Evolutionary conservation across 2,888 invertebrate species (phyloP).

Genomic region (Stictocephala bisonia): DNA sequence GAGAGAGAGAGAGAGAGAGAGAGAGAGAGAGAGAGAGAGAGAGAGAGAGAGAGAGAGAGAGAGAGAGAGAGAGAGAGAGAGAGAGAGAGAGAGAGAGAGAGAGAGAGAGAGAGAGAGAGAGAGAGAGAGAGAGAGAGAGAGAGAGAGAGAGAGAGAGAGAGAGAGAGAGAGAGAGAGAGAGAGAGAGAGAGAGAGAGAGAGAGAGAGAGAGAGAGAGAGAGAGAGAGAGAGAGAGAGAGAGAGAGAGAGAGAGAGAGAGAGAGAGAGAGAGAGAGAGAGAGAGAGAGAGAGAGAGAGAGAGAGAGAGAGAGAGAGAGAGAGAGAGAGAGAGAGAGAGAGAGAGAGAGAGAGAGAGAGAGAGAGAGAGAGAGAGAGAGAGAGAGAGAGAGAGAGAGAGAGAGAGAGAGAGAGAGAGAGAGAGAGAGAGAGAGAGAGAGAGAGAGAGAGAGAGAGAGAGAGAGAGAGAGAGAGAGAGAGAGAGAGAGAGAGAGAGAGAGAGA

Average conservation of each 20-base stretch:
- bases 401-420: not conserved
- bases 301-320: not conserved
- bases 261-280: not conserved
- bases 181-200: not conserved
- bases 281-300: not conserved
- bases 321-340: not conserved
- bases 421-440: not conserved
- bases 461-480: not conserved
- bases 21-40: no score
- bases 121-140: not conserved
- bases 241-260: not conserved
- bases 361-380: not conserved
- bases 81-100: not conserved
- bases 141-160: not conserved
- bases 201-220: not conserved
- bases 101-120: not conserved
- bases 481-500: not conserved
- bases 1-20: no score
- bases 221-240: not conserved
- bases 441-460: not conserved
- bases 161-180: constrained; percentile 4
- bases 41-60: no score
- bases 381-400: not conserved
- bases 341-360: not conserved
- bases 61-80: no score